Base-by-base conservation (phyloP, 2,888 invertebrate species). In the Xylocampa areola region DNA sequence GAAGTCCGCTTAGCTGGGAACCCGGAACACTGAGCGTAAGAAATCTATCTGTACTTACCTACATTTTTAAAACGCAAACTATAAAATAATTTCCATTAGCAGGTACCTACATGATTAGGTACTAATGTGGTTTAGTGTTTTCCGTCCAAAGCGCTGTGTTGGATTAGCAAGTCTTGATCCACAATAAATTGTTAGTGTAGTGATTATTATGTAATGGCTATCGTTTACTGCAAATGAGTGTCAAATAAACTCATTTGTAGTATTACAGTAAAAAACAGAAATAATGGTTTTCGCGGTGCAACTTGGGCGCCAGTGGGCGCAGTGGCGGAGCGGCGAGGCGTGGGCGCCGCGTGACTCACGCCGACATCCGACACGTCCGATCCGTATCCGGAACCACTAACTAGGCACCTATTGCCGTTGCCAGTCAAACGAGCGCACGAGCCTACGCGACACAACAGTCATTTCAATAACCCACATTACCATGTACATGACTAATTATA, bases 291-390 rank as follows among this genome's bases (percentile, higher is more conserved):
- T 59, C 21, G 54, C 53, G 47, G 48, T 57, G 59, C 65, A 72
- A 59, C 41, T 48, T 64, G 57, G 73, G 76, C 76, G 68, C 66
- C 74, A 69, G 71, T 78, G 76, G 78, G 78, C 69, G 76, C 75
- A 63, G 60, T 63, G 57, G 53, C 55, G 58, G 57, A 49, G 41
- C 21, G 70, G 76, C 23, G 74, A 71, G 75, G 68, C 72, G 73
- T 76, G 72, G 80, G 91, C 89, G 90, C 91, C 87, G 85, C 87
- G 86, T 92, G 94, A 94, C 86, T 94, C 94, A 94, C 90, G 88
- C 89, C 90, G 94, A 94, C 93, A 94, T 94, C 94, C 94, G 94
- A 94, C 94, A 94, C 92, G 92, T 93, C 91, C 93, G 89, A 91
- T 91, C 84, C 89, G 91, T 92, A 93, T 93, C 93, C 94, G 93